A percentile compares a stretch with the other conserved stretches of the same genome.
Evolutionary conservation across 2,113 vertebrate genomes (phyloP).

Genomic region (Cyanoliseus patagonus): DNA sequence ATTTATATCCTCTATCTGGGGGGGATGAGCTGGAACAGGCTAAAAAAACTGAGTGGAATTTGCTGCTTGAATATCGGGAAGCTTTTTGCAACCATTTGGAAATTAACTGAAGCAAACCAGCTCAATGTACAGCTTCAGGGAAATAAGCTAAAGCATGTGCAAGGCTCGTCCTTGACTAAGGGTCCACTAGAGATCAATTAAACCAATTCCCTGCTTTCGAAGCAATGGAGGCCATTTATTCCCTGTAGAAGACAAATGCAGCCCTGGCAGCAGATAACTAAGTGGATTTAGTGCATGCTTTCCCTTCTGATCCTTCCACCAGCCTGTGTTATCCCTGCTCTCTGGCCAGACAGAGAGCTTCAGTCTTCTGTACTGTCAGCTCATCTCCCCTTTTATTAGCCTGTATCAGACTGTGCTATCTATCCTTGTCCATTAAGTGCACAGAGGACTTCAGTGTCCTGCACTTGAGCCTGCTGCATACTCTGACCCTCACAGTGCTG

Average conservation of each 20-base stretch:
- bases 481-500: neutral
- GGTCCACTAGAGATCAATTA: slow-evolving; percentile 44
- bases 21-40: neutral
- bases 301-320: neutral
- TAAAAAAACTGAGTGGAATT: neutral
- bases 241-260: slow-evolving; percentile 11
- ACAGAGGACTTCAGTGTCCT: neutral
- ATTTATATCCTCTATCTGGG: neutral
- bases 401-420: neutral
- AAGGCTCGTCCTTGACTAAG: slow-evolving; percentile 21
- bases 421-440: neutral
- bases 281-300: slow-evolving; percentile 14
- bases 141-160: neutral
- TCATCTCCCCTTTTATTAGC: neutral
- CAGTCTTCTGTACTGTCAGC: neutral
- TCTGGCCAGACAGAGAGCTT: neutral
- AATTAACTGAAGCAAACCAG: slow-evolving; percentile 10
- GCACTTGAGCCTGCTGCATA: neutral
- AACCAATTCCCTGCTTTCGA: slow-evolving; percentile 20
- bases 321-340: neutral
- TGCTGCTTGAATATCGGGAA: neutral
- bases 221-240: slow-evolving; percentile 56
- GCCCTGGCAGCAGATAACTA: slow-evolving; percentile 6
- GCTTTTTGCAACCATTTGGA: slow-evolving; percentile 8
- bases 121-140: neutral